Evolutionary conservation across 2,113 vertebrate species (phyloP), one percentile per base, ranked within the genome.

Genomic region (Gambusia affinis): DNA sequence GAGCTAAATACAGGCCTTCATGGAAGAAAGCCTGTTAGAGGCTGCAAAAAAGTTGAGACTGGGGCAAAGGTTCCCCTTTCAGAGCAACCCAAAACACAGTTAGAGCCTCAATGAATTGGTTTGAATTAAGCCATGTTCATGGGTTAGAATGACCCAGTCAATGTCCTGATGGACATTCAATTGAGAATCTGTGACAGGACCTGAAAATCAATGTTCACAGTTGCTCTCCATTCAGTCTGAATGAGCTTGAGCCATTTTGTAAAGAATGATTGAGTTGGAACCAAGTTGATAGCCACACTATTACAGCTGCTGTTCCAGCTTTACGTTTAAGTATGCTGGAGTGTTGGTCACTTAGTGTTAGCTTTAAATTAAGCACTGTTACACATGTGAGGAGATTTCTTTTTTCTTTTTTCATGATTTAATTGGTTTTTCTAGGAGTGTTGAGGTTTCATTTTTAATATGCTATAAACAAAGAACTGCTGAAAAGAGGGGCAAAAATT

Each of bases 381-480:
- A 19, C 29, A 73, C 17, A 78, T 67, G 11, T 33, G 57, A 60
- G 14, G n/a, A 35, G 12, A 30, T 76, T 70, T 19, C 11, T 37
- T 73, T 39, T 19, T 14, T 37, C 73, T 39, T 3, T 39, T 64
- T 62, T 28, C 30, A 51, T 37, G 19, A 19, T 19, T 37, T 37
- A 37, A 37, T 37, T 2, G 35, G 1, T 47, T 47, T 76, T 57
- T 61, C 42, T 66, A 3, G 5, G 54, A 67, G 44, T 51, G 19
- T 44, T 42, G 42, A 71, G 42, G 47, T 74, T 69, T 11, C 74
- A 87, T 61, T 82, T 89, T 79, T 85, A 87, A 84, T 85, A 51
- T 75, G 60, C 65, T 3, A 22, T 82, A 37, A 57, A 37, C 54
- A 39, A 66, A 83, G 64, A 82, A 76, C 69, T 60, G 68, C 71